Evolutionary conservation across 2,888 invertebrate genomes (phyloP).

Genomic region (Polyommatus iphigenia): DNA sequence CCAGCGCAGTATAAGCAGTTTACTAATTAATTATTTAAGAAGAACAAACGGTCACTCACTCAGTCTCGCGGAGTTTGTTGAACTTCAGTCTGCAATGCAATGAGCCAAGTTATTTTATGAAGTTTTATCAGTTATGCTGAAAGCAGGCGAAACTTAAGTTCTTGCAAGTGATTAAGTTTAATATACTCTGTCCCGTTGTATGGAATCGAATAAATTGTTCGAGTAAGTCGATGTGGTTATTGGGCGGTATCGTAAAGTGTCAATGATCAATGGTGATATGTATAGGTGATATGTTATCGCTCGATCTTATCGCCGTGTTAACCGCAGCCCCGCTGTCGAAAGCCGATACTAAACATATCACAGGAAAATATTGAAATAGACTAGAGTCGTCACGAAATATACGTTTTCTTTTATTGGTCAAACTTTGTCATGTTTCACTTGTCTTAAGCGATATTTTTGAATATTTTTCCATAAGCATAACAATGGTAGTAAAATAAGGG

Average conservation of each 20-base stretch:
- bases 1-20: background rate
- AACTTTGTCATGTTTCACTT: no score
- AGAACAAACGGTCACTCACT: background rate
- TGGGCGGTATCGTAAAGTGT: background rate
- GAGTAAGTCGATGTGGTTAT: background rate
- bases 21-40: conserved; percentile 7
- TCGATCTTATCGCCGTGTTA: background rate
- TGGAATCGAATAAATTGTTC: background rate
- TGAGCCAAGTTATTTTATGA: background rate
- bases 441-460: no score
- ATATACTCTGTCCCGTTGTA: no score
- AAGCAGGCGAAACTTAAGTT: background rate
- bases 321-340: background rate
- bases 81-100: background rate
- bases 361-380: background rate
- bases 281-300: background rate
- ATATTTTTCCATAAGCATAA: background rate
- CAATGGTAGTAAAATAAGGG: background rate
- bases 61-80: background rate
- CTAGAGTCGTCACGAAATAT: no score
- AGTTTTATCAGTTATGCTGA: background rate
- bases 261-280: background rate
- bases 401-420: no score
- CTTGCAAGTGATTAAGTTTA: no score
- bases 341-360: background rate